Evolutionary conservation across 2,888 invertebrate species (phyloP).

Genomic region (Lasioglossum marginatum): DNA sequence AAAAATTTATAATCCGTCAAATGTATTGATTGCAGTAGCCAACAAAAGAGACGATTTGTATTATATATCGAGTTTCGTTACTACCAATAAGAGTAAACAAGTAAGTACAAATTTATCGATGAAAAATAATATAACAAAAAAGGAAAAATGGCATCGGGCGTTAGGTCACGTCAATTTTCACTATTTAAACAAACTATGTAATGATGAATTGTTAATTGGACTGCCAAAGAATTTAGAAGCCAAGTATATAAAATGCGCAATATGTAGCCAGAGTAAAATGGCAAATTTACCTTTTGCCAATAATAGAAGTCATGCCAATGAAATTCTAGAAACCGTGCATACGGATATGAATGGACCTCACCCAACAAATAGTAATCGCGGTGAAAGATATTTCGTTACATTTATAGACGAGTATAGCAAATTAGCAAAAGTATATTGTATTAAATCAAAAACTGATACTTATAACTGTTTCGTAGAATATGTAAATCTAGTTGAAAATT

Average conservation of each 20-base stretch:
- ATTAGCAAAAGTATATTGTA: slow-evolving; percentile 1
- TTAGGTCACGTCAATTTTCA: slow-evolving; percentile 65
- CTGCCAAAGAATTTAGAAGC: slow-evolving; percentile 60
- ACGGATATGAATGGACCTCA: slow-evolving; percentile 29
- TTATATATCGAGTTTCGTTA: slow-evolving; percentile 9
- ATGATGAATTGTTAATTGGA: slow-evolving; percentile 57
- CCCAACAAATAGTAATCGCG: neutral
- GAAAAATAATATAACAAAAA: slow-evolving; percentile 21
- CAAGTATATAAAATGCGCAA: too few species aligned
- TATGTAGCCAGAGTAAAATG: slow-evolving; percentile 57
- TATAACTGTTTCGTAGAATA: slow-evolving; percentile 8
- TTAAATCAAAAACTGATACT: slow-evolving; percentile 21
- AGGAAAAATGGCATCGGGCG: slow-evolving; percentile 69
- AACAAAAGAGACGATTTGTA: slow-evolving; percentile 18
- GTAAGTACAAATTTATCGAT: neutral
- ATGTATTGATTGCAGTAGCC: slow-evolving; percentile 30
- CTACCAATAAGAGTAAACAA: neutral
- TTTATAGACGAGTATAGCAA: slow-evolving; percentile 40
- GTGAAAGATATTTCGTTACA: slow-evolving; percentile 29
- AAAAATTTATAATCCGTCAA: slow-evolving; percentile 32
- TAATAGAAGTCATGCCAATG: slow-evolving; percentile 30
- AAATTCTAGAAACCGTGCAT: slow-evolving; percentile 31
- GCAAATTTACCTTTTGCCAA: slow-evolving; percentile 53
- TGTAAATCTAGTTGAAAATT: slow-evolving; percentile 7
- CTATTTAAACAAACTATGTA: slow-evolving; percentile 48